Conservation (phyloP, 2,113 vertebrate genomes). For the Melanostigma gelatinosum region DNA sequence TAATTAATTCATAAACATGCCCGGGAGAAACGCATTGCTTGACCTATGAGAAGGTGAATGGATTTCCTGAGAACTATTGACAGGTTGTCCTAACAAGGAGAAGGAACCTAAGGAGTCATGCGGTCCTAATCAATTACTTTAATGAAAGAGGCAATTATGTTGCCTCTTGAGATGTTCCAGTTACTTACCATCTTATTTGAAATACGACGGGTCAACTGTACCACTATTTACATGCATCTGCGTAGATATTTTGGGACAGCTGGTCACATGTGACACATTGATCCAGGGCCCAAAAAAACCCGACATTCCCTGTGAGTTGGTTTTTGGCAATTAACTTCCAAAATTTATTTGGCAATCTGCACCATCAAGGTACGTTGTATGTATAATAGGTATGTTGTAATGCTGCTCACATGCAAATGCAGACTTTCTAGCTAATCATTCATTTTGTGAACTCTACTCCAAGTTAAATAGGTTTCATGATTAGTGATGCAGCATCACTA, state of each 20-base stretch:
- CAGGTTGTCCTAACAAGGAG: conserved; percentile 71
- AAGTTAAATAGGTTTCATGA: background rate
- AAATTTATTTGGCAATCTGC: background rate
- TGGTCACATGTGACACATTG: no score
- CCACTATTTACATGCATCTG: background rate
- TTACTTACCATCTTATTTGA: background rate
- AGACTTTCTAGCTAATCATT: background rate
- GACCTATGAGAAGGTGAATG: conserved; percentile 76
- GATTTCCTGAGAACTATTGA: conserved; percentile 75
- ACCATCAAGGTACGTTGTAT: background rate
- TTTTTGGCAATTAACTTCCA: background rate
- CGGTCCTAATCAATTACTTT: conserved; percentile 58
- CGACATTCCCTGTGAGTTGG: background rate
- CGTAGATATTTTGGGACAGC: background rate
- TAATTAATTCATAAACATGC: conserved; percentile 75
- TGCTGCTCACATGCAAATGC: background rate
- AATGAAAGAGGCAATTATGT: conserved; percentile 58
- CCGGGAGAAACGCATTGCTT: conserved; percentile 43
- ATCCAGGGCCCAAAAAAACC: background rate
- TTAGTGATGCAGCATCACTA: no score
- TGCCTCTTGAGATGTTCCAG: conserved; percentile 35
- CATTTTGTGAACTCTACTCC: background rate
- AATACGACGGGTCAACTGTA: background rate
- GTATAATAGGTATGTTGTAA: background rate
- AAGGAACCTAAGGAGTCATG: conserved; percentile 59